phyloP scores from a whole-genome alignment of 2,888 invertebrate genomes.

The Megalurothrips usitatus region DNA sequence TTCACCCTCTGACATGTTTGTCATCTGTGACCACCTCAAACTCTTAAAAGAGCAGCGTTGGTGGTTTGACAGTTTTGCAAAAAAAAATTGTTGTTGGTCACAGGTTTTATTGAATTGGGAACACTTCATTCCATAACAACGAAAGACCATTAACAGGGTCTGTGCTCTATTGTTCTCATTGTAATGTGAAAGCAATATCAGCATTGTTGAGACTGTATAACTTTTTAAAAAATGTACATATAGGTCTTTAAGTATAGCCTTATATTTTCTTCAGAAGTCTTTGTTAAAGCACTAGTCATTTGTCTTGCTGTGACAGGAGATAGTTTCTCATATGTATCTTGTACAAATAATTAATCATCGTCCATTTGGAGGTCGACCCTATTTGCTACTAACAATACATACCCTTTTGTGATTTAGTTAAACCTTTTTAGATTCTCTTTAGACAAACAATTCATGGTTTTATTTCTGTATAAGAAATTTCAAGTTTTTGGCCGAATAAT shows the following conservation, averaged over 20 bases:
- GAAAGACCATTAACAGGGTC: too few relatives aligned
- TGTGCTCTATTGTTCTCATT: background rate
- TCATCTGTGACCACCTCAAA: too few relatives aligned
- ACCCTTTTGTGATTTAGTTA: background rate
- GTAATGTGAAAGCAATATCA: background rate
- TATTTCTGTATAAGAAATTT: background rate
- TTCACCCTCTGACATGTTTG: too few relatives aligned
- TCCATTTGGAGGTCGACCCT: background rate
- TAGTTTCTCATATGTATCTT: background rate
- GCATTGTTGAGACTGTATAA: background rate
- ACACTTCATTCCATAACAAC: background rate
- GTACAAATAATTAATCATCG: background rate
- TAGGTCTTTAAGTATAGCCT: background rate
- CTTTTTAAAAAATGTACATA: background rate
- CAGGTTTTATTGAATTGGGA: background rate
- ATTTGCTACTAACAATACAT: background rate
- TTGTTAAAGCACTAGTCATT: constrained; percentile 17
- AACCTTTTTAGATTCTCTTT: background rate
- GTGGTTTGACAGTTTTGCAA: too few relatives aligned
- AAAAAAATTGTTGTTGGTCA: background rate
- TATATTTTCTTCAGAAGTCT: background rate
- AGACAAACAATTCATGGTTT: background rate
- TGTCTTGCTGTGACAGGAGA: background rate
- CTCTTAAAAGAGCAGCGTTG: too few relatives aligned
- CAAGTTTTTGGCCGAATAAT: background rate